Conservation (phyloP, 2,113 vertebrate genomes). For the Rattus norvegicus region DNA sequence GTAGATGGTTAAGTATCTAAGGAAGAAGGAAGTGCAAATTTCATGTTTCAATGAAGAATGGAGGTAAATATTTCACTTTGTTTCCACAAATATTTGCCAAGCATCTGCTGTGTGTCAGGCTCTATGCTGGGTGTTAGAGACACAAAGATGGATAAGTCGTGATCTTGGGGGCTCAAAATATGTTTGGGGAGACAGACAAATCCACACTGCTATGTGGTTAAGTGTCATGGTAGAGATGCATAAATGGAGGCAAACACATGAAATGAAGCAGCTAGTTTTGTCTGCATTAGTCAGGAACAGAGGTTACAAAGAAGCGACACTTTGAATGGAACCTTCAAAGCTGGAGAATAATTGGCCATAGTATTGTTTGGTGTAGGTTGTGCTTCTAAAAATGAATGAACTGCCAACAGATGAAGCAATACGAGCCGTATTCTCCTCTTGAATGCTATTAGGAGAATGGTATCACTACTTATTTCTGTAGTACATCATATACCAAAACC, state of each 20-base stretch:
- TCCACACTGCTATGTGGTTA: background rate
- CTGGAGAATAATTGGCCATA: background rate
- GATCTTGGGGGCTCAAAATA: slow-evolving; percentile 37
- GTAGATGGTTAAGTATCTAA: slow-evolving; percentile 47
- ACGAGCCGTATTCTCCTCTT: background rate
- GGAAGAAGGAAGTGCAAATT: slow-evolving; percentile 62
- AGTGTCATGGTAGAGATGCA: background rate
- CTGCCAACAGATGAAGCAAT: background rate
- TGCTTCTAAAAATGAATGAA: slow-evolving; percentile 15
- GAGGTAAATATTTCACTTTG: slow-evolving; percentile 75
- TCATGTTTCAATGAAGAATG: slow-evolving; percentile 66
- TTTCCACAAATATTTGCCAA: slow-evolving; percentile 76
- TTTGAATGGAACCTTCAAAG: background rate
- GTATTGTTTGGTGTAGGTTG: background rate
- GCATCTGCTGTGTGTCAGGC: slow-evolving; percentile 67
- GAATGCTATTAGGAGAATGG: background rate
- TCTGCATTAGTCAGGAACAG: background rate
- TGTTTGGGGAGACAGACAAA: slow-evolving; percentile 26
- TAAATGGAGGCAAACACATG: background rate
- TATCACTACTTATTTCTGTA: background rate
- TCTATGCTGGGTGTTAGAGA: slow-evolving; percentile 52
- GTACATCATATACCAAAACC: too few relatives aligned
- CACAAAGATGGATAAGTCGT: slow-evolving; percentile 59
- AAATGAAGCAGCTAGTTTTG: background rate
- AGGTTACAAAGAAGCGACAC: background rate